phyloP scores from a whole-genome alignment of 2,888 invertebrate species.

The Heliconius ethilla region DNA sequence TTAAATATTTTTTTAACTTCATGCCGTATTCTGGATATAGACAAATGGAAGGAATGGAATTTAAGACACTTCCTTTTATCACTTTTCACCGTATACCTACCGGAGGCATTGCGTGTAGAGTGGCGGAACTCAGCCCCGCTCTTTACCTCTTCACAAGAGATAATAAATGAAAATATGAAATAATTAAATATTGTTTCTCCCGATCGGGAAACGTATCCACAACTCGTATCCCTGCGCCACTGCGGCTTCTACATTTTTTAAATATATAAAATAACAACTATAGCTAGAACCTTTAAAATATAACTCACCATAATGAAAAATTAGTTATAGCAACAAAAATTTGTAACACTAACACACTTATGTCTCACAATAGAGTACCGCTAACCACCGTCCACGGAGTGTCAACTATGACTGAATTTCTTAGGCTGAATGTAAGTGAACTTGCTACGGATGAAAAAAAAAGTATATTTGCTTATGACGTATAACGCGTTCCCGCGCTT shows the following conservation, averaged over 20 bases:
- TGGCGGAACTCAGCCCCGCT: no score
- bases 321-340: constrained; percentile 7
- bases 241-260: background rate
- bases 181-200: no score
- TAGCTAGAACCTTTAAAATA: background rate
- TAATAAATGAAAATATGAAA: no score
- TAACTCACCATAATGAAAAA: constrained; percentile 6
- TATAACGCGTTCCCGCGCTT: constrained; percentile 6
- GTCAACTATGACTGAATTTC: constrained; percentile 36
- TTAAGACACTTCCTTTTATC: no score
- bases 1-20: no score
- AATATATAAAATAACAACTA: background rate
- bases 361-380: constrained; percentile 27
- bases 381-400: constrained; percentile 30
- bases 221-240: no score
- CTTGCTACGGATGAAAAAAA: constrained; percentile 18
- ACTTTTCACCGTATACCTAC: no score
- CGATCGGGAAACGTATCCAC: no score
- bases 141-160: no score
- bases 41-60: no score
- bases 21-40: no score
- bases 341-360: constrained; percentile 27
- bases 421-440: constrained; percentile 14
- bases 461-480: background rate
- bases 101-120: no score